Conservation (phyloP, 2,113 vertebrate species). For the Brachirus orientalis region DNA sequence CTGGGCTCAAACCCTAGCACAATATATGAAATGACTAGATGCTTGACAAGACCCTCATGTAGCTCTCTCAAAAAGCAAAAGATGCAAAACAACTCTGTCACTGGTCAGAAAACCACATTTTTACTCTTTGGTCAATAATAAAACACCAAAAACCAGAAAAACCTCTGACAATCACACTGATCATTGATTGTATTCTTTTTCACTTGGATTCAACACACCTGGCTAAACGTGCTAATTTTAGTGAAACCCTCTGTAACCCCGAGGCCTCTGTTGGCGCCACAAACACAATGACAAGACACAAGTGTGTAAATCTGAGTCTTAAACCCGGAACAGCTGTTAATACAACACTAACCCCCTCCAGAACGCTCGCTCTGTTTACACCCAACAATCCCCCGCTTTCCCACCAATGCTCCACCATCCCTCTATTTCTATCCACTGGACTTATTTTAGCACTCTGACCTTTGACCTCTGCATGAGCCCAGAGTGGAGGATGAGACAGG, state of each 20-base stretch:
- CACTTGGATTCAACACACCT: no score
- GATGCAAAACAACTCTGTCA: no score
- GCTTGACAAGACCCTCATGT: no score
- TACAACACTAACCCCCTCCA: constrained; percentile 7
- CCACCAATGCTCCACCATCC: neutral
- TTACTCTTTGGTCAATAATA: no score
- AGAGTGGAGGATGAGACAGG: neutral
- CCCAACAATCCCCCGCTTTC: constrained; percentile 1
- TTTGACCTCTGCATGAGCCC: constrained; percentile 25
- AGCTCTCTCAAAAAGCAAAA: no score
- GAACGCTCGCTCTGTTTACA: constrained; percentile 1
- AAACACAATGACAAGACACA: constrained; percentile 39
- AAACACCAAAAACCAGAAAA: no score
- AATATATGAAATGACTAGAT: no score
- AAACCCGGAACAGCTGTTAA: constrained; percentile 48
- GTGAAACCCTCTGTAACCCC: neutral
- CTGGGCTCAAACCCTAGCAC: no score
- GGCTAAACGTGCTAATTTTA: no score
- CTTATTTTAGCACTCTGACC: neutral
- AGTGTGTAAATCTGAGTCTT: constrained; percentile 20
- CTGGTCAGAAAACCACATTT: no score
- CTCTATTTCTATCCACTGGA: constrained; percentile 23
- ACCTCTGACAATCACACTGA: no score
- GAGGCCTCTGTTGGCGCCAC: constrained; percentile 21
- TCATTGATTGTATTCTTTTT: no score